Evolutionary conservation across 2,113 vertebrate genomes (phyloP), one percentile per base, ranked within the genome.

Genomic region (Jacana jacana): DNA sequence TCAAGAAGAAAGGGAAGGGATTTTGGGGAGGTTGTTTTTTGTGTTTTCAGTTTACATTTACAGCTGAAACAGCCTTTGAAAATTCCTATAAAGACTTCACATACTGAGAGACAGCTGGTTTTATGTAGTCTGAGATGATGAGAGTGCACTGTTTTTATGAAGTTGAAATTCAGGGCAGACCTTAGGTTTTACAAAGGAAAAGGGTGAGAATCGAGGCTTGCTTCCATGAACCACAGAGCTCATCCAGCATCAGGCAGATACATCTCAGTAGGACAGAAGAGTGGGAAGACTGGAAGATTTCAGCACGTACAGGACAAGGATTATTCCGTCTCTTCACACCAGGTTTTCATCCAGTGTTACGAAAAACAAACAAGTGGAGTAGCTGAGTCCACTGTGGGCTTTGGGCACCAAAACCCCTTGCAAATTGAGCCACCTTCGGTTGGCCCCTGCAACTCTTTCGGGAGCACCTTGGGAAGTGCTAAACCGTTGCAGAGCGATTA

Each of bases 31-130:
- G 6, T 31, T 89, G 85, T 18, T 91, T 84, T 95, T 88, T 94
- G 80, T 88, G 49, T 82, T 96, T 97, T 77, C 78, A 85, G 93
- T 87, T 96, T 84, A 91, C 76, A 77, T 81, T 89, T 86, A 96
- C 73, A 94, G 88, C 86, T 77, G 73, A 97, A 97, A 88, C 39
- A 92, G 66, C 35, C 87, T 97, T 97, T 97, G 93, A 96, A 97
- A 97, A 94, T 89, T 80, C 81, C 78, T 92, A 46, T 94, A 78
- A 96, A 94, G 83, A 40, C 72, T 91, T 93, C 71, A 88, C 25
- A 30, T 40, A 89, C 89, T 85, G 96, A 96, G 66, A 97, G 77
- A 95, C 86, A 94, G 93, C 90, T 96, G 93, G 35, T 84, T 95
- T 92, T 78, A 63, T 85, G 49, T 64, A 87, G 83, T 28, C 7